phyloP scores from a whole-genome alignment of 1,140 invertebrate species.

The Heliconius himera region DNA sequence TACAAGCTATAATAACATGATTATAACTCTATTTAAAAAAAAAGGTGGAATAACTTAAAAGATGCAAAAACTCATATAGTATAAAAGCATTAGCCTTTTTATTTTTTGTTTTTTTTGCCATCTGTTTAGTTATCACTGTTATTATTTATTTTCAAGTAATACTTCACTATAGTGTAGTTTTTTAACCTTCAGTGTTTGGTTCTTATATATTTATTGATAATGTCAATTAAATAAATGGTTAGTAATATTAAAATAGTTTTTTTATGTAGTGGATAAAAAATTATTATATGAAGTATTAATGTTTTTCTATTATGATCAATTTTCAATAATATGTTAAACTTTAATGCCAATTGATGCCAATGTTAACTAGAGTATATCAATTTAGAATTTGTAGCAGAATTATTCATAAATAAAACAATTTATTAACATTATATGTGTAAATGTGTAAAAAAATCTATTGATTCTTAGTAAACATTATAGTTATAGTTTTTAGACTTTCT shows the following conservation, averaged over 20 bases:
- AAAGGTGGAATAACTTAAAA: background rate
- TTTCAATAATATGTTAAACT: background rate
- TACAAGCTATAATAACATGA: constrained; percentile 8
- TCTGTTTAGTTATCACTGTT: no score
- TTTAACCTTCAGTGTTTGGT: no score
- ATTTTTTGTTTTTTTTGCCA: background rate
- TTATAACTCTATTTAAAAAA: background rate
- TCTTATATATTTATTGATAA: background rate
- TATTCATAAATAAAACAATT: background rate
- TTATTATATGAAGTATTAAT: background rate
- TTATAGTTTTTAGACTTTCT: background rate
- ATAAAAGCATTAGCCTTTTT: background rate
- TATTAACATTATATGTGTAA: background rate
- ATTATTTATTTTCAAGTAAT: no score
- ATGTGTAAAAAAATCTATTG: background rate
- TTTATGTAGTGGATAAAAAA: background rate
- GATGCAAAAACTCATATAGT: no score
- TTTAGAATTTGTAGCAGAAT: background rate
- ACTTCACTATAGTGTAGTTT: no score
- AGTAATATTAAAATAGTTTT: background rate
- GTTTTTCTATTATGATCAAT: background rate
- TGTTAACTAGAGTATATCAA: background rate
- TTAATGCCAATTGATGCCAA: background rate
- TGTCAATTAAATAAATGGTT: background rate
- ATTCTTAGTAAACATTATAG: background rate